Conservation (phyloP, 2,113 vertebrate genomes). For the Morone chrysops region DNA sequence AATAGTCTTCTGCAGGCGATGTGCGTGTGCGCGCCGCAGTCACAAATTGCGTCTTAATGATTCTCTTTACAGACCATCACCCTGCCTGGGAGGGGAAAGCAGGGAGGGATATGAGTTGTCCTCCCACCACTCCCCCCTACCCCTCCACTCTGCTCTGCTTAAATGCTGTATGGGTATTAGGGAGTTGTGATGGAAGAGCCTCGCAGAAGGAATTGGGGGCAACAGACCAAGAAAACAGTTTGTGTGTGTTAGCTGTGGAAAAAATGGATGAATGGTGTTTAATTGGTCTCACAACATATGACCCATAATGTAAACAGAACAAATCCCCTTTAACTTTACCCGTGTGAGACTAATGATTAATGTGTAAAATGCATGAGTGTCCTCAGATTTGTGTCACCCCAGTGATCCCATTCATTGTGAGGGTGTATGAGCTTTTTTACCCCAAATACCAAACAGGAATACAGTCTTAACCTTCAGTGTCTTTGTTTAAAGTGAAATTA, state of each 20-base stretch:
- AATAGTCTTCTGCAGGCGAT: constrained; percentile 49
- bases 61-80: constrained; percentile 74
- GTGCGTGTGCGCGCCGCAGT: constrained; percentile 16
- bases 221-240: constrained; percentile 51
- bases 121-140: background rate
- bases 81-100: constrained; percentile 40
- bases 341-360: constrained; percentile 2
- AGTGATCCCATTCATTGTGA: background rate
- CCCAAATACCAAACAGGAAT: background rate
- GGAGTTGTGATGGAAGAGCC: constrained; percentile 49
- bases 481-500: background rate
- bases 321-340: background rate
- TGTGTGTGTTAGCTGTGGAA: constrained; percentile 23
- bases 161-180: constrained; percentile 37
- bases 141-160: constrained; percentile 19
- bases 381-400: background rate
- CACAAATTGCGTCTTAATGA: constrained; percentile 77
- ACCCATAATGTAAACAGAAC: constrained; percentile 41
- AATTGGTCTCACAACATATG: constrained; percentile 41
- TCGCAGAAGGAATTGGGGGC: constrained; percentile 42
- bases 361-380: background rate
- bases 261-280: constrained; percentile 32
- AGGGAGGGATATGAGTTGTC: constrained; percentile 10
- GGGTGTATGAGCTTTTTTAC: background rate
- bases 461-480: background rate